Conservation (phyloP, 2,888 invertebrate genomes). For the Amblyjoppa proteus region DNA sequence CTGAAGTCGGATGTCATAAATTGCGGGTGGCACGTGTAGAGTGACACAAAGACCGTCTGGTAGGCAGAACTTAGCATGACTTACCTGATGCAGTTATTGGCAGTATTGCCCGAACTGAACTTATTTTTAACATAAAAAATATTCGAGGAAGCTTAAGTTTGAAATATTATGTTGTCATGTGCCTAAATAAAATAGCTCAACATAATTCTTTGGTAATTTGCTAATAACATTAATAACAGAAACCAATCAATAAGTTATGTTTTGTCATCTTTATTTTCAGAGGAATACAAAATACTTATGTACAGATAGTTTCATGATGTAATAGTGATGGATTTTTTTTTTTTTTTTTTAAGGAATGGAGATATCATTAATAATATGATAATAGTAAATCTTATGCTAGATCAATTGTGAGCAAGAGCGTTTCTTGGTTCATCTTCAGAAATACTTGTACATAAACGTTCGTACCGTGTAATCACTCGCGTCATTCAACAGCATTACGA, state of each 20-base stretch:
- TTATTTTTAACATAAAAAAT: background rate
- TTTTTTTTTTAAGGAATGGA: slow-evolving; percentile 82
- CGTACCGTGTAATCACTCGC: slow-evolving; percentile 54
- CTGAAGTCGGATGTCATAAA: no score
- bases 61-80: no score
- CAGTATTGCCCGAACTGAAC: no score
- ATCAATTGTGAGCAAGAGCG: slow-evolving; percentile 83
- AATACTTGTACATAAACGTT: slow-evolving; percentile 71
- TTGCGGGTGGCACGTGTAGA: no score
- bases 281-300: slow-evolving; percentile 85
- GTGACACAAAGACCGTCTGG: no score
- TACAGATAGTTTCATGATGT: slow-evolving; percentile 84
- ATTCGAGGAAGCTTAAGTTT: no score
- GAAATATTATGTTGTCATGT: background rate
- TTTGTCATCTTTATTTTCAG: slow-evolving; percentile 78
- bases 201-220: no score
- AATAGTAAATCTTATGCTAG: slow-evolving; percentile 82
- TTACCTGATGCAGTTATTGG: no score
- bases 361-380: slow-evolving; percentile 81
- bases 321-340: slow-evolving; percentile 82
- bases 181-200: background rate
- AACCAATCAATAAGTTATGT: slow-evolving; percentile 37
- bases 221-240: background rate
- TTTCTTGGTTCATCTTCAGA: slow-evolving; percentile 82
- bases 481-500: slow-evolving; percentile 44